These are phyloP conservation scores for Rhorus exstirpatorius DNA, from an alignment of 2,888 invertebrate species.

Conservation along the genomic window DNA sequence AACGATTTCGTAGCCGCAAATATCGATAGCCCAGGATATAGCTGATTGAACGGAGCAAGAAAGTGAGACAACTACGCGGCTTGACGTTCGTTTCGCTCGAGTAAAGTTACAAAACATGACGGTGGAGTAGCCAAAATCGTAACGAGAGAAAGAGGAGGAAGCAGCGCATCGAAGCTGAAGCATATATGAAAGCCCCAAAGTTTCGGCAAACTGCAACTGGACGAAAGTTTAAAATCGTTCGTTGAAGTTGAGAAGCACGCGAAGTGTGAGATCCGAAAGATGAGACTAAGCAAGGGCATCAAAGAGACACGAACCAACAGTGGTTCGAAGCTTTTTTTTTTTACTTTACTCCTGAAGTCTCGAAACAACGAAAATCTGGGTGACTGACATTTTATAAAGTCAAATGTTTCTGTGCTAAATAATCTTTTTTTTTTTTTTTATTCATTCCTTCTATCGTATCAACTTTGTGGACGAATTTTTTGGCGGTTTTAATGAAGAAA, in stretches of 20 bases:
- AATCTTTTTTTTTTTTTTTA: no score
- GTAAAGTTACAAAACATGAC: constrained; percentile 19
- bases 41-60: background rate
- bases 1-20: constrained; percentile 42
- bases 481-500: no score
- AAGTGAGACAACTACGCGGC: background rate
- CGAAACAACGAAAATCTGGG: background rate
- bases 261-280: constrained; percentile 6
- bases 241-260: background rate
- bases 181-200: no score
- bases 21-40: constrained; percentile 47
- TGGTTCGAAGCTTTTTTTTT: background rate
- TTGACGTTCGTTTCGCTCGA: constrained; percentile 42
- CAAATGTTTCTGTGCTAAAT: background rate
- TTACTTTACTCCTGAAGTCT: background rate
- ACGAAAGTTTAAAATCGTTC: constrained; percentile 37
- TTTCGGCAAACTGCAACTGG: constrained; percentile 1
- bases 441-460: no score
- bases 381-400: background rate
- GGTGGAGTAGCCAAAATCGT: constrained; percentile 12
- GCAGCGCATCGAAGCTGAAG: no score
- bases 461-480: no score
- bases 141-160: constrained; percentile 8
- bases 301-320: background rate
- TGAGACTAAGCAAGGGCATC: background rate